Evolutionary conservation across 2,113 vertebrate genomes (phyloP).

Genomic region (Catharus bicknelli): DNA sequence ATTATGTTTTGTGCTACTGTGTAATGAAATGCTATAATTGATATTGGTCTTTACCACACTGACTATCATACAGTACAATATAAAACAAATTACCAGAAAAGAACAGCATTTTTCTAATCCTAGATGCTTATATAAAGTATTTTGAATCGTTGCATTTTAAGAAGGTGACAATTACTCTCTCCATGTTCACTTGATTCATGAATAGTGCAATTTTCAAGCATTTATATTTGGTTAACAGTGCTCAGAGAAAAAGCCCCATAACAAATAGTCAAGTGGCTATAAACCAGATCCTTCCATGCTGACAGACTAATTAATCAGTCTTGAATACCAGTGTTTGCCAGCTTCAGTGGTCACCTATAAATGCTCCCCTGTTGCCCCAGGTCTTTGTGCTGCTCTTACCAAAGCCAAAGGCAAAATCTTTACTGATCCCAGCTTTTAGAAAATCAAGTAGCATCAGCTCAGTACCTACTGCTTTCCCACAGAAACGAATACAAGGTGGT

Average conservation of each 20-base stretch:
- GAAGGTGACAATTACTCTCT: slow-evolving; percentile 51
- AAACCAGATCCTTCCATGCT: slow-evolving; percentile 50
- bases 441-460: neutral
- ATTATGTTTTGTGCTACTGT: slow-evolving; percentile 26
- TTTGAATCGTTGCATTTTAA: slow-evolving; percentile 48
- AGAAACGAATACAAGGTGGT: neutral
- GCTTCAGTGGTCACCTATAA: neutral
- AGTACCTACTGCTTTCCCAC: neutral
- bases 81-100: slow-evolving; percentile 60
- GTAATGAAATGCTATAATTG: slow-evolving; percentile 62
- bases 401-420: neutral
- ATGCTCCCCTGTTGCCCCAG: neutral
- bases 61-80: slow-evolving; percentile 37
- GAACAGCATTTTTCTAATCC: slow-evolving; percentile 54
- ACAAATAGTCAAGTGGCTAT: slow-evolving; percentile 42
- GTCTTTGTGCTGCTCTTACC: neutral
- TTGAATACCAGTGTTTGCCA: slow-evolving; percentile 4
- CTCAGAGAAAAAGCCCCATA: slow-evolving; percentile 12
- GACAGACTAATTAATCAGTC: slow-evolving; percentile 55
- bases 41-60: slow-evolving; percentile 37
- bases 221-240: slow-evolving; percentile 46
- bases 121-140: slow-evolving; percentile 38
- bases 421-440: neutral
- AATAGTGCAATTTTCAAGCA: slow-evolving; percentile 41
- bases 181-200: slow-evolving; percentile 49